These are phyloP conservation scores for Clarias platycephalus DNA, from an alignment of 2,797 vertebrate species.

Conservation along the genomic window DNA sequence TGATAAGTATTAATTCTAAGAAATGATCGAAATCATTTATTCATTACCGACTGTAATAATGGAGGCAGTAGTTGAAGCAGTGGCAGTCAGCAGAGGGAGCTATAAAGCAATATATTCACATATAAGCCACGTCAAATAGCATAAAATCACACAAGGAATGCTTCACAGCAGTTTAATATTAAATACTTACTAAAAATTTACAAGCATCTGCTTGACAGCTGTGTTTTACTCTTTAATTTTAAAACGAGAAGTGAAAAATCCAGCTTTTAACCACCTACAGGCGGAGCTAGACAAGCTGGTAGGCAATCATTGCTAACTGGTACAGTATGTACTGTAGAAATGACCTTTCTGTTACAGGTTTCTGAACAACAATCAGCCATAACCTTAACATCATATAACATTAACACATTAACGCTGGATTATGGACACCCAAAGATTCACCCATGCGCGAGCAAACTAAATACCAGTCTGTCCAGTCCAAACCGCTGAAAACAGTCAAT, in stretches of 20 bases:
- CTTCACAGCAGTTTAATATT: not conserved
- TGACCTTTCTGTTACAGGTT: not conserved
- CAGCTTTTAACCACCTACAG: not conserved
- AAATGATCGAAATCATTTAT: not conserved
- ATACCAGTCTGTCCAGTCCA: no score
- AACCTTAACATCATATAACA: no score
- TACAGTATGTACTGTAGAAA: not conserved
- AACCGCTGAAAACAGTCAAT: no score
- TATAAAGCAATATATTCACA: conserved; percentile 1
- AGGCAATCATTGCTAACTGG: conserved; percentile 7
- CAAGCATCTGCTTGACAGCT: not conserved
- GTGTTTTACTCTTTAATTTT: not conserved
- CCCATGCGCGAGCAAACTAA: no score
- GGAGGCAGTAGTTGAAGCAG: not conserved
- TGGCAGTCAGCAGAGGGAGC: conserved; percentile 25
- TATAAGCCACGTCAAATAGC: not conserved
- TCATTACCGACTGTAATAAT: no score
- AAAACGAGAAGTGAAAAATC: not conserved
- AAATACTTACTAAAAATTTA: not conserved
- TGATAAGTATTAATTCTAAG: not conserved
- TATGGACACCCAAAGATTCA: no score
- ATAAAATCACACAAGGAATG: not conserved
- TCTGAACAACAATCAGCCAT: not conserved
- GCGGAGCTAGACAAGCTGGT: not conserved
- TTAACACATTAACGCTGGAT: no score